A percentile compares a stretch with the other conserved stretches of the same genome.
phyloP scores from a whole-genome alignment of 1,140 invertebrate genomes.

The Lepidurus couesii region DNA sequence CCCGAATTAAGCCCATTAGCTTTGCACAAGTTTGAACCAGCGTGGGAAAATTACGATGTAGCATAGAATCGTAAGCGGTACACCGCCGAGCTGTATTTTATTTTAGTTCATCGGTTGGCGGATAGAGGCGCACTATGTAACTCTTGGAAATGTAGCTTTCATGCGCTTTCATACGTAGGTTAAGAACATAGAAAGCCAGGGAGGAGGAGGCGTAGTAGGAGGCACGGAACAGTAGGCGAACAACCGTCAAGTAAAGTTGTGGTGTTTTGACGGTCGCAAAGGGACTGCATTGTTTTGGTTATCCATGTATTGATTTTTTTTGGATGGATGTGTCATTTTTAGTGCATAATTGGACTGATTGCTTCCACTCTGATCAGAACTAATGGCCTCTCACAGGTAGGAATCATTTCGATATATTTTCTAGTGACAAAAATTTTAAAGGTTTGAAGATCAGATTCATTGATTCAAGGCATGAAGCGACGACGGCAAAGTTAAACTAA shows the following conservation, averaged over 20 bases:
- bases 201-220: neutral
- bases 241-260: neutral
- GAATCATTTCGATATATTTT: neutral
- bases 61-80: neutral
- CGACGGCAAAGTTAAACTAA: too few species aligned
- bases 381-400: neutral
- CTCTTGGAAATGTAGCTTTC: neutral
- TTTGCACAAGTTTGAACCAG: neutral
- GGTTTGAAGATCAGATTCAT: too few species aligned
- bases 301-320: neutral
- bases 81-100: neutral
- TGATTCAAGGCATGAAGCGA: too few species aligned
- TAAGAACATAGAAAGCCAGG: neutral
- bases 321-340: neutral
- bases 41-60: neutral
- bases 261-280: neutral
- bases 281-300: slow-evolving; percentile 10
- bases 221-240: neutral
- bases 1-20: neutral
- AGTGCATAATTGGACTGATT: neutral
- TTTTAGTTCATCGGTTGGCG: neutral
- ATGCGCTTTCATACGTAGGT: neutral
- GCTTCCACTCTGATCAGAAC: neutral
- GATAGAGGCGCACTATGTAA: neutral
- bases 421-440: too few species aligned